phyloP scores from a whole-genome alignment of 2,113 vertebrate species.

The Panurus biarmicus region DNA sequence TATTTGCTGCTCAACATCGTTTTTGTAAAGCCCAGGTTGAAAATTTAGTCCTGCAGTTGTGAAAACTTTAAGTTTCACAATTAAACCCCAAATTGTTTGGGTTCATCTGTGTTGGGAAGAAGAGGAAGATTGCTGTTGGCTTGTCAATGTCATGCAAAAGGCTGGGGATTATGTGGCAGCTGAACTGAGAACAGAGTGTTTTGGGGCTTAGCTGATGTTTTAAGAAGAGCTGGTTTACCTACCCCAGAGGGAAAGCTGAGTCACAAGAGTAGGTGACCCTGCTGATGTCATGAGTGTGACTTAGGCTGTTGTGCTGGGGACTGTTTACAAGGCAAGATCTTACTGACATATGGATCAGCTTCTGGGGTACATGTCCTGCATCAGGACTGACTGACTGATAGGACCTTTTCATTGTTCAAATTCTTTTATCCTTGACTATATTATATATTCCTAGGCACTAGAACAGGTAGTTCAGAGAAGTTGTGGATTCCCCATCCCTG shows the following conservation, averaged over 20 bases:
- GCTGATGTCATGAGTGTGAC: background rate
- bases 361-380: background rate
- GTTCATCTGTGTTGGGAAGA: background rate
- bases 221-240: background rate
- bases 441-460: background rate
- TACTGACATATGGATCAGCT: background rate
- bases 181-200: background rate
- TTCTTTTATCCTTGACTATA: background rate
- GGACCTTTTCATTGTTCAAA: background rate
- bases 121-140: background rate
- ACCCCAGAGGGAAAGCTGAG: background rate
- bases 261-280: background rate
- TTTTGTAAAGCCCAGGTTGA: background rate
- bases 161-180: background rate
- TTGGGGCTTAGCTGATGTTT: background rate
- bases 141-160: background rate
- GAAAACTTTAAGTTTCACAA: background rate
- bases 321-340: background rate
- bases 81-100: background rate
- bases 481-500: background rate
- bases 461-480: background rate
- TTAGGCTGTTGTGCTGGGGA: background rate
- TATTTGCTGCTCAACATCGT: rapidly evolving
- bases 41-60: rapidly evolving
- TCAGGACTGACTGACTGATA: background rate